Percentiles rank a stretch among this genome's conserved stretches.
phyloP scores from a whole-genome alignment of 2,113 vertebrate species.

The Aramus guarauna region DNA sequence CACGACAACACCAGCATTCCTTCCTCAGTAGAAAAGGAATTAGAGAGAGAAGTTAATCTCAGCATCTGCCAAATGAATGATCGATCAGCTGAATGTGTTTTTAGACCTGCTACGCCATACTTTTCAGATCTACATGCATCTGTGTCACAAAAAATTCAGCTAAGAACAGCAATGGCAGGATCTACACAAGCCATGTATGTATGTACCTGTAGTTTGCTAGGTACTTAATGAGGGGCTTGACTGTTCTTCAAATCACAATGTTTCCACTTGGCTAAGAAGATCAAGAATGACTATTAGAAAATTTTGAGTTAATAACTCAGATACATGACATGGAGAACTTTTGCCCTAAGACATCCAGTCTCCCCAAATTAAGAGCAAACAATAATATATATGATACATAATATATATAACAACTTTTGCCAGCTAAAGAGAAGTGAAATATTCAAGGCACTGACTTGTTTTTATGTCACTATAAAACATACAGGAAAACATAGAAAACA shows the following conservation, averaged over 20 bases:
- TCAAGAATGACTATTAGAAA: neutral
- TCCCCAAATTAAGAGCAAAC: neutral
- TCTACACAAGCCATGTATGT: neutral
- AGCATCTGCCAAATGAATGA: neutral
- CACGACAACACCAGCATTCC: neutral
- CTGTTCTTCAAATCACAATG: neutral
- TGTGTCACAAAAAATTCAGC: neutral
- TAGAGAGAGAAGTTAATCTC: neutral
- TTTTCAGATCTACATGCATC: neutral
- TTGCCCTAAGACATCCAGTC: neutral
- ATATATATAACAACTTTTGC: neutral
- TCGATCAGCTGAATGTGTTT: neutral
- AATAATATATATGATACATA: neutral
- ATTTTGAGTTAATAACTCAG: neutral
- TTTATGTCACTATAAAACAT: neutral
- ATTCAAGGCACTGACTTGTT: neutral
- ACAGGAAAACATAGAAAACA: neutral
- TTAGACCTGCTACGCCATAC: neutral
- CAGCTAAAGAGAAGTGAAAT: neutral
- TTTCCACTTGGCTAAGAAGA: neutral
- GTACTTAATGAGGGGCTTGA: neutral
- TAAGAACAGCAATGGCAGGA: neutral
- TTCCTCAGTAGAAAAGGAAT: conserved; percentile 22
- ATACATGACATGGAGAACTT: neutral
- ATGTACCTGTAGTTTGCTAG: neutral